Evolutionary conservation across 2,797 vertebrate genomes (phyloP), one percentile per base, ranked within the genome.

Genomic region (Orientallactaga sibirica): DNA sequence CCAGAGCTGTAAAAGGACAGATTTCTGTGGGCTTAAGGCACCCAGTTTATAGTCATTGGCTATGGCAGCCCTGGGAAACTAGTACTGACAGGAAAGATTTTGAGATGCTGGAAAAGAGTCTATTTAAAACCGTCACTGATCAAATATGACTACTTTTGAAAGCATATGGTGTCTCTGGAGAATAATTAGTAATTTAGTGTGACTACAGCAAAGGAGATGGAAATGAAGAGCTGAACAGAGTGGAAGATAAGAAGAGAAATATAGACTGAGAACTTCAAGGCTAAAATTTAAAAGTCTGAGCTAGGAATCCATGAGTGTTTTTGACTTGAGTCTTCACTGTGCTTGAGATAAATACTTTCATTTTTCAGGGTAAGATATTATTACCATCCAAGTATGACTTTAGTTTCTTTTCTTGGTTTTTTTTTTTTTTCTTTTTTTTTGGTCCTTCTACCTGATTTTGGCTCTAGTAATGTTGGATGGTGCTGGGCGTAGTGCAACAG

Each of bases 391-490:
- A 3, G 8, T 24, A 58, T n/a, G 7, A 77, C 37, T 68, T 66
- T 76, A 68, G 79, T 41, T 91, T 88, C 71, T 48, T 70, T 92
- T 67, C 90, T n/a, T 37, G 33, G 73, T 66, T 58, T 48, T 1
- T 48, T 48, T 48, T 48, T 48, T 48, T 48, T 41, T 27, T 67
- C 11, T 68, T 27, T 92, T 88, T 33, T 66, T 19, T 22, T 25
- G 62, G 73, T 76, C 58, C 33, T 80, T 83, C 41, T 92, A 22
- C 61, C 16, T 68, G 25, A 58, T 71, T 90, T 93, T 33, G 68
- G 48, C 25, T 24, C 5, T 37, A n/a, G 24, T 75, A 25, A 37
- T 27, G 18, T 87, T 62, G n/a, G 5, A 29, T 33, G 15, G 24
- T 41, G 41, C 76, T 93, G 37, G 68, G 24, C 58, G 77, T 80